Evolutionary conservation across 2,888 invertebrate genomes (phyloP), one percentile per base, ranked within the genome.

Genomic region (Argyra leucocephala): DNA sequence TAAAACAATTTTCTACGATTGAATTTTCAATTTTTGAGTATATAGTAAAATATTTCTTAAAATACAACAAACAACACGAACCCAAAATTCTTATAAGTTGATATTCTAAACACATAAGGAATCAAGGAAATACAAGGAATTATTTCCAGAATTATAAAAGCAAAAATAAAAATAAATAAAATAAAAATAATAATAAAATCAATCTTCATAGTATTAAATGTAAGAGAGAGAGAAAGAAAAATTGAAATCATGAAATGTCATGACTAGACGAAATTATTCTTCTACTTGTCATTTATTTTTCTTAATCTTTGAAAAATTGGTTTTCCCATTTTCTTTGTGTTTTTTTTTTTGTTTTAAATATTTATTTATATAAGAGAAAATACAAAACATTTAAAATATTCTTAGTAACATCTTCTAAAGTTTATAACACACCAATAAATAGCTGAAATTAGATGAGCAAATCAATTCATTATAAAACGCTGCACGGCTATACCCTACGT

Each of bases 181-280:
- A n/a, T n/a, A n/a, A n/a, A n/a, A n/a, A n/a, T n/a, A n/a, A n/a
- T n/a, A n/a, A n/a, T n/a, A n/a, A n/a, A n/a, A n/a, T n/a, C n/a
- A n/a, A n/a, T n/a, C n/a, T n/a, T 31, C 31, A 31, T n/a, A 31
- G 31, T 31, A 10, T 31, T 31, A 31, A 31, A 31, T 31, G n/a
- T n/a, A 48, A 18, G 48, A 48, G 18, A 9, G 18, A 48, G 15
- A 48, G n/a, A 48, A 48, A 48, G 18, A 48, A 48, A 48, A 48
- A 48, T 48, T 48, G 31, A 31, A 12, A 18, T 48, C 48, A 48
- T 5, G 48, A 48, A 48, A 48, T 48, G 48, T 48, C 48, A 48
- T 48, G 48, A 48, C 48, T 48, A 48, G 48, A 48, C 48, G n/a
- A 48, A 48, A 48, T 48, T 18, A 48, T 48, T 48, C 18, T 48